phyloP scores from a whole-genome alignment of 2,888 invertebrate genomes.

The Pelosia muscerda region DNA sequence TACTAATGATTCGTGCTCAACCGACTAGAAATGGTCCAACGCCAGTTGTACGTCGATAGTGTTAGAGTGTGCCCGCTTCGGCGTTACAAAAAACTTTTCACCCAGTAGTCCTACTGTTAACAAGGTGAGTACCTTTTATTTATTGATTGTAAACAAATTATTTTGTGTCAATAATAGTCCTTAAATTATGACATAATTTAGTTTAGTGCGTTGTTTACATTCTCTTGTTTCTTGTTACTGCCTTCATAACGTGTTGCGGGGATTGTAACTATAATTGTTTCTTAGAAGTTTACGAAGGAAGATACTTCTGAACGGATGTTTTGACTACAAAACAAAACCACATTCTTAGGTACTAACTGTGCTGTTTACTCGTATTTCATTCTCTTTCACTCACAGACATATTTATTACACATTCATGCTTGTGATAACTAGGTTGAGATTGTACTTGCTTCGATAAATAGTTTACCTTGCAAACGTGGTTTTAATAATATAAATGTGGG shows the following conservation, averaged over 20 bases:
- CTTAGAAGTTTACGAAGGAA: not conserved
- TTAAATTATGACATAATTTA: not conserved
- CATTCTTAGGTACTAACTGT: not conserved
- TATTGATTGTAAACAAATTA: not conserved
- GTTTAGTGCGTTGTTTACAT: not conserved
- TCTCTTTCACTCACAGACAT: not conserved
- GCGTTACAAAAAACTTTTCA: conserved; percentile 25
- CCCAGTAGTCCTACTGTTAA: conserved; percentile 15
- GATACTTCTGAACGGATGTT: not conserved
- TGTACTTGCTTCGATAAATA: conserved; percentile 5
- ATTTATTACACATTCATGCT: conserved; percentile 2
- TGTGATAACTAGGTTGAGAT: not conserved
- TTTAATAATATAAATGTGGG: conserved; percentile 3
- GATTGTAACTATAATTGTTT: conserved; percentile 1
- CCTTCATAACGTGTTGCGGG: not conserved
- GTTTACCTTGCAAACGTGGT: conserved; percentile 11
- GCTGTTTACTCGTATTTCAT: not conserved
- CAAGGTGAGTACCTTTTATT: conserved; percentile 34
- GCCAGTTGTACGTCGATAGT: conserved; percentile 42
- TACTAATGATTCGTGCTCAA: conserved; percentile 45
- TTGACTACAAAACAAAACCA: not conserved
- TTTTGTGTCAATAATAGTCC: not conserved
- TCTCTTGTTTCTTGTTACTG: not conserved
- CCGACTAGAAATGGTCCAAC: conserved; percentile 25
- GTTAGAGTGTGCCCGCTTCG: conserved; percentile 38